These are phyloP conservation scores for Gallirallus australis DNA, from an alignment of 2,797 vertebrate species.

Conservation along the genomic window DNA sequence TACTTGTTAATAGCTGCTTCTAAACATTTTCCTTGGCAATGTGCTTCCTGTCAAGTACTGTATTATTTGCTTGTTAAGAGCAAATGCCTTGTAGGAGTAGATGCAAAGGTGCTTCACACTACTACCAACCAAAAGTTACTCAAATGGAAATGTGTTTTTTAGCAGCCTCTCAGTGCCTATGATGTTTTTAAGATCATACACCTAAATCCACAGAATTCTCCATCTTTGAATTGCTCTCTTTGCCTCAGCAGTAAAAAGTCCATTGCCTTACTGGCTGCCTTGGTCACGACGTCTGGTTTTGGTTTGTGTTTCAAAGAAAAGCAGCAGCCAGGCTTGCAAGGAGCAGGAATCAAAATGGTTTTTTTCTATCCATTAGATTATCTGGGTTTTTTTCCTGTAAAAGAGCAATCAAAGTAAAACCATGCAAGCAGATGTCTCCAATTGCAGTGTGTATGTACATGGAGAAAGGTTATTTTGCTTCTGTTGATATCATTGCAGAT, in stretches of 20 bases:
- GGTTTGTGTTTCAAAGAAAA: background rate
- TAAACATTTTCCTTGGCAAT: background rate
- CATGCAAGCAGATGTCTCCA: background rate
- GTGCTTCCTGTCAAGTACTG: background rate
- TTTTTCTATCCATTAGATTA: background rate
- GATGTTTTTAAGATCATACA: background rate
- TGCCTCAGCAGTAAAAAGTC: background rate
- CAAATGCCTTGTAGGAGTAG: background rate
- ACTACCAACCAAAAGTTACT: background rate
- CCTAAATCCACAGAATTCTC: background rate
- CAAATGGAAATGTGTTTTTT: background rate
- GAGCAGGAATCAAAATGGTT: background rate
- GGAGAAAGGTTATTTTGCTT: background rate
- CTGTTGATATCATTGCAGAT: background rate
- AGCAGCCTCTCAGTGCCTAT: background rate
- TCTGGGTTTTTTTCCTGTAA: background rate
- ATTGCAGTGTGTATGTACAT: background rate
- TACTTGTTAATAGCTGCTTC: background rate
- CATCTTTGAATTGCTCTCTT: background rate
- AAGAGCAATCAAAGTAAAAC: background rate
- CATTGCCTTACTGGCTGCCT: background rate
- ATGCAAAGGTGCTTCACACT: slow-evolving; percentile 15
- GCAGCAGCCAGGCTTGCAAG: background rate
- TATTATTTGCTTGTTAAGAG: background rate
- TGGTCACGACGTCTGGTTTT: background rate